These are phyloP conservation scores for Copidosoma aretas DNA, from an alignment of 2,888 invertebrate genomes.

Conservation along the genomic window DNA sequence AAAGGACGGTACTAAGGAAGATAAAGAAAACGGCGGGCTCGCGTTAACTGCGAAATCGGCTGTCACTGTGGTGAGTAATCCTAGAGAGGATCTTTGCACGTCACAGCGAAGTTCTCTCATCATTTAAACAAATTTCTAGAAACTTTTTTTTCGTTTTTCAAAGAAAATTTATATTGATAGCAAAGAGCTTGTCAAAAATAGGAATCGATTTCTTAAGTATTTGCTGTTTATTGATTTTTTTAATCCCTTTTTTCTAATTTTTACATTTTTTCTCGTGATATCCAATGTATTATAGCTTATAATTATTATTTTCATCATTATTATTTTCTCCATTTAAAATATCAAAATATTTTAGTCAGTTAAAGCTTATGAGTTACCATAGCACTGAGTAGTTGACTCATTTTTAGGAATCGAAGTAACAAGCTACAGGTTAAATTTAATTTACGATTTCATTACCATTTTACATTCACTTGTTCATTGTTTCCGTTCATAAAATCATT, in stretches of 20 bases:
- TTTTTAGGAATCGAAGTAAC: constrained; percentile 16
- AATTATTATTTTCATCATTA: no score
- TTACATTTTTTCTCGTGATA: no score
- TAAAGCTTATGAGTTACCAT: no score
- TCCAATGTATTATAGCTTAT: no score
- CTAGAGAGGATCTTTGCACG: not conserved
- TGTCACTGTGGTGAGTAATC: constrained; percentile 53
- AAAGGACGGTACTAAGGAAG: constrained; percentile 59
- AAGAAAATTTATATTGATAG: constrained; percentile 14
- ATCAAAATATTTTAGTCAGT: no score
- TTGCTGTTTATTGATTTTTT: no score
- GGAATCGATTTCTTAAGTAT: no score
- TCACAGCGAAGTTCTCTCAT: constrained; percentile 18
- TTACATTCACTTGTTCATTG: constrained; percentile 21
- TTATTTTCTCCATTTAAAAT: no score
- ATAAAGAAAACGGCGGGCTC: constrained; percentile 59
- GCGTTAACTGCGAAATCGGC: constrained; percentile 50
- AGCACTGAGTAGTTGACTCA: not conserved
- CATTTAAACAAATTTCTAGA: not conserved
- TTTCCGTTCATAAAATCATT: constrained; percentile 28
- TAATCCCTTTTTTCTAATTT: no score
- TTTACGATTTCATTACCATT: constrained; percentile 22
- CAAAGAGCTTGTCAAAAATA: no score
- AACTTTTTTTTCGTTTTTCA: constrained; percentile 10
- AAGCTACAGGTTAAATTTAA: constrained; percentile 38